Evolutionary conservation across 2,888 invertebrate species (phyloP), one percentile per base, ranked within the genome.

Genomic region (Trichopria drosophilae): DNA sequence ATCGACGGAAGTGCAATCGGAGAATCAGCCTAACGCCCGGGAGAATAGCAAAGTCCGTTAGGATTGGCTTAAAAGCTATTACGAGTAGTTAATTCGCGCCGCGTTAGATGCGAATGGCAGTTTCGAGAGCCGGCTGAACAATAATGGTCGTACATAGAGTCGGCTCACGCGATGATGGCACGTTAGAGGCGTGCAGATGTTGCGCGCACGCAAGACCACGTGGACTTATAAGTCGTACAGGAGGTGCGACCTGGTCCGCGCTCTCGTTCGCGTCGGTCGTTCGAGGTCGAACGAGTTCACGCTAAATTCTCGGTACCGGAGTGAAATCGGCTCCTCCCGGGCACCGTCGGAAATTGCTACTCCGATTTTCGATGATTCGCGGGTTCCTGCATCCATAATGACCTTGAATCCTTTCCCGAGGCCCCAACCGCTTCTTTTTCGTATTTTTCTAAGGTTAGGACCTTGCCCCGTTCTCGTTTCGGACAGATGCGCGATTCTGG

Each of bases 231-330:
- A 31, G 46, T 49, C 47, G 46, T 26, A n/a, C n/a, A n/a, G n/a
- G n/a, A 31, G 34, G 42, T n/a, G n/a, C 56, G 63, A 60, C 66
- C 68, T 67, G 64, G 68, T 67, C 66, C 65, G 67, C 65, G 67
- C 65, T n/a, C n/a, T 65, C 61, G 63, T 67, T 62, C 61, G 70
- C 71, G 71, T 70, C 67, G 69, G 69, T 65, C 68, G 69, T 60
- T 62, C 59, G 68, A 70, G 68, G 71, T 71, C 71, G 70, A 56
- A 31, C 58, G 68, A 68, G 71, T 71, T 71, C 70, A 70, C 61
- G 60, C 56, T 57, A 60, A 53, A 43, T 49, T 52, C 49, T 51
- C 50, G 20, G 35, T 37, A 26, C 28, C 12, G 37, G n/a, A 44
- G 55, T 49, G 55, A 55, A 58, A 58, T 58, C 55, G 45, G 49